phyloP scores from a whole-genome alignment of 2,113 vertebrate species.

The Epinephelus moara region DNA sequence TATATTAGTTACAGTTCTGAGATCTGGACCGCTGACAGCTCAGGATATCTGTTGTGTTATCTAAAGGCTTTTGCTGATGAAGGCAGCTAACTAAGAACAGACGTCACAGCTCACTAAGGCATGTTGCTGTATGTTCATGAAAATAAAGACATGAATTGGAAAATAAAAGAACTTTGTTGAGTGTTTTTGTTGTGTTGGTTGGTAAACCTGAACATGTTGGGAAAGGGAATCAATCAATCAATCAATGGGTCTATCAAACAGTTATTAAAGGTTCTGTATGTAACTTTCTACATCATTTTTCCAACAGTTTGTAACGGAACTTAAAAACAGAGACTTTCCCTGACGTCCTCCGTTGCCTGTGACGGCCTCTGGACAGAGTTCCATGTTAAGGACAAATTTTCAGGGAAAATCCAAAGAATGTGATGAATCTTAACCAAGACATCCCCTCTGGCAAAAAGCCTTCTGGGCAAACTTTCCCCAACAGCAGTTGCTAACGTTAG shows the following conservation, averaged over 20 bases:
- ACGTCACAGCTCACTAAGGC: not conserved
- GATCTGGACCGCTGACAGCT: not conserved
- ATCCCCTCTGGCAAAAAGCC: too few relatives aligned
- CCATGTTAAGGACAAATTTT: too few relatives aligned
- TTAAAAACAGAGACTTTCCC: too few relatives aligned
- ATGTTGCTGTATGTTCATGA: constrained; percentile 22
- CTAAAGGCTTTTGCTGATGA: not conserved
- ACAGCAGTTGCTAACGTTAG: too few relatives aligned
- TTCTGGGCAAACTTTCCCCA: too few relatives aligned
- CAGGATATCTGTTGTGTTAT: not conserved
- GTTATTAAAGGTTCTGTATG: too few relatives aligned
- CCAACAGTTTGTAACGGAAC: too few relatives aligned
- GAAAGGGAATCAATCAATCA: not conserved
- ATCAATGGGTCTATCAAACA: not conserved
- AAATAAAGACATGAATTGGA: constrained; percentile 68
- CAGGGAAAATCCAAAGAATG: too few relatives aligned
- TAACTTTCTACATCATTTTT: too few relatives aligned
- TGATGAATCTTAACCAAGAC: too few relatives aligned
- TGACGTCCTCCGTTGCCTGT: too few relatives aligned
- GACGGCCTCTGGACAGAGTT: too few relatives aligned
- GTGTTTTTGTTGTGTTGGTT: constrained; percentile 27
- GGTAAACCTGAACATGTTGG: not conserved
- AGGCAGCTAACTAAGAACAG: not conserved
- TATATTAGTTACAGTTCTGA: not conserved
- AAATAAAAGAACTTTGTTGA: constrained; percentile 5